Conservation (phyloP, 2,113 vertebrate species). For the Gymnogyps californianus region DNA sequence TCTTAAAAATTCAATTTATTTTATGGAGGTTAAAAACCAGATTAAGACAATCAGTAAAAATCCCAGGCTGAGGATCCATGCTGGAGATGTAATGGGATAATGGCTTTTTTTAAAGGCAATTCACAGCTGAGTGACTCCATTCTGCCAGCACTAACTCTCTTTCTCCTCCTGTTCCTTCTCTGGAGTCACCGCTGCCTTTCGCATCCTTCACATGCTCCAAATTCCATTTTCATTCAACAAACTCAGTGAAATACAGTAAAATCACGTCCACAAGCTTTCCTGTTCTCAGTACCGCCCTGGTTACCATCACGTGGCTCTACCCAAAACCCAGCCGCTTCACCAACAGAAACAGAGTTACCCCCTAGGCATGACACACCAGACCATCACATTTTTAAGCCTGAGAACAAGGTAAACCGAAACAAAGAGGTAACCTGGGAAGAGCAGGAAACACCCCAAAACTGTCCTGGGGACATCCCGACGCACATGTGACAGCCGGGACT, state of each 20-base stretch:
- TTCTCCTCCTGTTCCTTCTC: not conserved
- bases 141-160: not conserved
- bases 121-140: not conserved
- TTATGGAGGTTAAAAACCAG: conserved; percentile 1
- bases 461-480: accelerated
- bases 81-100: conserved; percentile 24
- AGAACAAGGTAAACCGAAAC: not conserved
- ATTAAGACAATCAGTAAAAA: conserved; percentile 21
- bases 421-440: not conserved
- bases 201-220: not conserved
- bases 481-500: not conserved
- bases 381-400: not conserved
- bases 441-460: not conserved
- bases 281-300: not conserved
- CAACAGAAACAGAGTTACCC: not conserved
- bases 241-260: not conserved
- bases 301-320: not conserved
- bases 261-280: not conserved
- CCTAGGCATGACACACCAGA: not conserved
- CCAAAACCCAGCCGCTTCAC: not conserved
- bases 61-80: conserved; percentile 18
- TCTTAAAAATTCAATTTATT: conserved; percentile 31
- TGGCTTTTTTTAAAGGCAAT: not conserved
- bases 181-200: not conserved
- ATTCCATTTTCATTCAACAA: not conserved